A percentile compares a stretch with the other conserved stretches of the same genome.
Conservation (phyloP, 2,888 invertebrate species). For the Diadegma fenestrale region DNA sequence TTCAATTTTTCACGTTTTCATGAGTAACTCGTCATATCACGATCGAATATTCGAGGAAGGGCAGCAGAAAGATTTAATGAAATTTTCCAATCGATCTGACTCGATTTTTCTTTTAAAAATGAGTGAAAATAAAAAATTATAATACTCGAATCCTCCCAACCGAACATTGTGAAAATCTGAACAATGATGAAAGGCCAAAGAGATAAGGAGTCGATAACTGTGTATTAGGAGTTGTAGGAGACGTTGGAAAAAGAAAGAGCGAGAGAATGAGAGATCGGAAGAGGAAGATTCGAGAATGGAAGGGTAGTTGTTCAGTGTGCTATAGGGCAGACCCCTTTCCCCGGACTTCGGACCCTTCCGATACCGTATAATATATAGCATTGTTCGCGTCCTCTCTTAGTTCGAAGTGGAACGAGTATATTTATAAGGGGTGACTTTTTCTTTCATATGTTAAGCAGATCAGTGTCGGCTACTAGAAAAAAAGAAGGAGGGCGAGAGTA, state of each 20-base stretch:
- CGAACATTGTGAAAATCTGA: slow-evolving; percentile 15
- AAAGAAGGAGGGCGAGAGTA: slow-evolving; percentile 28
- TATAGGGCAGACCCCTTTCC: slow-evolving; percentile 70
- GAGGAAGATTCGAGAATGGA: slow-evolving; percentile 47
- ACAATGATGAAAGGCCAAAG: slow-evolving; percentile 21
- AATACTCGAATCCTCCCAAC: not conserved
- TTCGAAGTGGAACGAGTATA: slow-evolving; percentile 79
- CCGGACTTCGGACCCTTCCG: slow-evolving; percentile 76
- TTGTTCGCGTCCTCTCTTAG: slow-evolving; percentile 83
- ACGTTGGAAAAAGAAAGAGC: not conserved
- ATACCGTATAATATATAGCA: slow-evolving; percentile 82
- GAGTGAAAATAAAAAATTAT: not conserved
- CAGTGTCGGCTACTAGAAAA: slow-evolving; percentile 76
- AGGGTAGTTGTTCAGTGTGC: slow-evolving; percentile 66
- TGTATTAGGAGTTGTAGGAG: slow-evolving; percentile 35
- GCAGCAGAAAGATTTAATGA: not conserved
- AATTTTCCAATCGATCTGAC: not conserved
- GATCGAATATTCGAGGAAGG: not conserved
- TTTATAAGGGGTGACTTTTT: slow-evolving; percentile 81
- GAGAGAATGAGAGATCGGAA: slow-evolving; percentile 36
- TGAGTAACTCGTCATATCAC: not conserved
- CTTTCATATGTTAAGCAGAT: slow-evolving; percentile 84
- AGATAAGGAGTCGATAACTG: slow-evolving; percentile 61
- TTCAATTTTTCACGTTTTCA: not conserved
- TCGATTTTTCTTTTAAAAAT: too few species aligned